These are phyloP conservation scores for Ceriagrion tenellum DNA, from an alignment of 2,888 invertebrate genomes.

Conservation along the genomic window DNA sequence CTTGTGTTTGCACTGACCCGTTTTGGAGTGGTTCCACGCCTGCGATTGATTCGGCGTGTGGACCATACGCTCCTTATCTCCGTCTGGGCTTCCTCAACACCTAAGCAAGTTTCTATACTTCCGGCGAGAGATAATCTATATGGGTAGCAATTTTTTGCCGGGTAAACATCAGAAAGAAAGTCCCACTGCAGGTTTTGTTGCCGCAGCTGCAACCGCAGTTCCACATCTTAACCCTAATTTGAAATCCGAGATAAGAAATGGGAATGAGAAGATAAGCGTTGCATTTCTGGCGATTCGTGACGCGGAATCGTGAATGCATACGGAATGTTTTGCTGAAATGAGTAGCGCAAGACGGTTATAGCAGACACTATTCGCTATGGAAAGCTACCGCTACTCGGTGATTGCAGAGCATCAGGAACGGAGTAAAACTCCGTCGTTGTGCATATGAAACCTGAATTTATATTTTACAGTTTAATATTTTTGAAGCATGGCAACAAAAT, in stretches of 20 bases:
- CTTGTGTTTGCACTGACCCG: background rate
- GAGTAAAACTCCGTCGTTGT: no score
- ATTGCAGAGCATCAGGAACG: no score
- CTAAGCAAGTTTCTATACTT: background rate
- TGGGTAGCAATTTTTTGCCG: background rate
- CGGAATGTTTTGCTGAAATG: background rate
- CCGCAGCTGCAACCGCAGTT: background rate
- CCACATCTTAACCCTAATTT: background rate
- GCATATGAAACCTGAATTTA: no score
- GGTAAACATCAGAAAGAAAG: background rate
- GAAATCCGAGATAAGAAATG: background rate
- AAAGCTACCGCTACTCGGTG: no score
- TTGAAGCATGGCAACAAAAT: no score
- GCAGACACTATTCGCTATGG: no score
- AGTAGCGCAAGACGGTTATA: no score
- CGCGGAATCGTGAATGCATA: background rate
- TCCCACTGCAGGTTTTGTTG: background rate
- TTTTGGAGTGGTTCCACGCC: background rate
- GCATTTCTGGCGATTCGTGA: background rate
- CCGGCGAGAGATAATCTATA: background rate
- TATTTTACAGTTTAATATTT: no score
- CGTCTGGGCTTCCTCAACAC: background rate
- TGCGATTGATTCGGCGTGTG: background rate
- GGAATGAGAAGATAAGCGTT: background rate
- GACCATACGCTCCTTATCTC: background rate